These are phyloP conservation scores for Sorex fumeus DNA, from an alignment of 2,113 vertebrate genomes.

Conservation along the genomic window DNA sequence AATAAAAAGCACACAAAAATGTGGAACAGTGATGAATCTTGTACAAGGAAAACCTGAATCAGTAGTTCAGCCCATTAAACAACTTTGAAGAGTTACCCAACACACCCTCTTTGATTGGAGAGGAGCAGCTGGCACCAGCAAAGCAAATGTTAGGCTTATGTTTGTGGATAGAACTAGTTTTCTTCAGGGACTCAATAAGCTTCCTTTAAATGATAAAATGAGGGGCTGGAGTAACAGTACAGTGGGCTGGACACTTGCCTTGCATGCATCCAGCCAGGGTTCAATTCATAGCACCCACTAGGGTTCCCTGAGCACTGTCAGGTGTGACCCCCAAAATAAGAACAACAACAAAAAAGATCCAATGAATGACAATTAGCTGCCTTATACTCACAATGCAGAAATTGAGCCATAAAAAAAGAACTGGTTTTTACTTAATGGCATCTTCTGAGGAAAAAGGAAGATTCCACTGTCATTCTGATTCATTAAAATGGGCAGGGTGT, in stretches of 20 bases:
- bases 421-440: constrained; percentile 32
- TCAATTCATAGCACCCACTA: too few species aligned
- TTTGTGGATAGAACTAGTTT: not conserved
- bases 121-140: constrained; percentile 48
- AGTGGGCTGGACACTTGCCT: too few species aligned
- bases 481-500: constrained; percentile 18
- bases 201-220: constrained; percentile 56
- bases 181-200: constrained; percentile 37
- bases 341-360: too few species aligned
- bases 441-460: constrained; percentile 6
- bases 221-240: too few species aligned
- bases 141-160: constrained; percentile 38
- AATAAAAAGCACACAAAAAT: constrained; percentile 29
- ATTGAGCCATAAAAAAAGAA: constrained; percentile 42
- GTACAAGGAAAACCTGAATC: constrained; percentile 42
- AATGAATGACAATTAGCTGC: not conserved
- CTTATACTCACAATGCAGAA: constrained; percentile 25
- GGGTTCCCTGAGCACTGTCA: too few species aligned
- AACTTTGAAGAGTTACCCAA: not conserved
- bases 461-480: constrained; percentile 38
- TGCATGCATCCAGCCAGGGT: too few species aligned
- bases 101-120: not conserved
- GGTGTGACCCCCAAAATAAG: too few species aligned
- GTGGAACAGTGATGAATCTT: constrained; percentile 29
- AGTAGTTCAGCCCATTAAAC: not conserved